Base-by-base conservation (phyloP, 1,140 invertebrate species). In the Archivesica marissinica region DNA sequence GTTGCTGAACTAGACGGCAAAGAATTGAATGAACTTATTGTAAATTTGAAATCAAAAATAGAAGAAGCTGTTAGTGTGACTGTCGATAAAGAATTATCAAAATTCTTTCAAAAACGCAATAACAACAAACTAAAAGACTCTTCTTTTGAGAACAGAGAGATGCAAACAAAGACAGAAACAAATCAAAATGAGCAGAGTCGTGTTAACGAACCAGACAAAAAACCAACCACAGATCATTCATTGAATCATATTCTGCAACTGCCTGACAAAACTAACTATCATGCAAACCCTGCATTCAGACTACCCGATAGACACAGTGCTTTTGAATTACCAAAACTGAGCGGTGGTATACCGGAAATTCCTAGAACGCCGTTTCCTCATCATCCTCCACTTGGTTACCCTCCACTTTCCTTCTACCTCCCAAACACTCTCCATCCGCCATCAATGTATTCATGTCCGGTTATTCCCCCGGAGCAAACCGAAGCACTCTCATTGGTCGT, bases 401-500 rank as follows among this genome's bases (percentile, higher is more conserved):
- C 89, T 72, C 89, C 89, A 79, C 88, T 88, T 23, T 92, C 89
- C 85, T 88, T 88, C 41, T 91, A 89, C 87, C 89, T 86, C 88
- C 90, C 88, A 39, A 88, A 89, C 66, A 90, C 90, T 79, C 91
- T 95, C 93, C 96, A 95, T 94, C 95, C 96, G 92, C 93, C 96
- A 94, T 96, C 92, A 94, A 96, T 94, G 95, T 96, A 93, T 95
- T 95, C 92, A 95, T 96, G 89, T 87, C 86, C 92, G 77, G 96
- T 92, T 85, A 95, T 96, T 25, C 93, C 94, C 70, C 96, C 96
- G 2, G 98, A 98, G 93, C 98, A 99, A 93, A 98, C 98, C 91
- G 98, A 99, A 94, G 93, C 98, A 0, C 95, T 99, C 15, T 97
- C 97, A 89, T 95, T 99, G 86, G 97, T 99, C 33, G 97, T 99